Evolutionary conservation across 1,140 invertebrate species (phyloP), one percentile per base, ranked within the genome.

Genomic region (Megalonaias nervosa): DNA sequence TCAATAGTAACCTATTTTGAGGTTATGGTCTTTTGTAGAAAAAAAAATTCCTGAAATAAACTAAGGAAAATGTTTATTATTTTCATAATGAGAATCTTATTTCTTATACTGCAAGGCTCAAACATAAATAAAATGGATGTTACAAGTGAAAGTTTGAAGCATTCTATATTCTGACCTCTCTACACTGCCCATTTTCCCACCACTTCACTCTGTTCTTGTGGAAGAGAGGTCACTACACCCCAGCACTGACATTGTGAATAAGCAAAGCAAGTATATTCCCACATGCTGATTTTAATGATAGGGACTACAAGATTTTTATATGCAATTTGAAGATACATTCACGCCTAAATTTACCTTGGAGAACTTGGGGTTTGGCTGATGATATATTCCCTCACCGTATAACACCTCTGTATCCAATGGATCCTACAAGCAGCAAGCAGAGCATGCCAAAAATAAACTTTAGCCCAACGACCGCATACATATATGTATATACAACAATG

Each of bases 311-410:
- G 38, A 48, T 48, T 11, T 48, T 48, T 48, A 48, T 48, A 48
- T 6, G 0, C 0, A 48, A 48, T 48, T 48, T 48, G 38, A 67
- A 4, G n/a, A 67, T 23, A 67, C 31, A 19, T 67, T 67, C n/a
- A 67, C 65, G 31, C 16, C 0, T 69, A 61, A 61, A 17, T 16
- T 61, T n/a, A 11, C 67, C 38, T 26, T 61, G 70, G 48, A 55
- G 72, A 81, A 83, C 82, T 79, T 83, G 81, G 55, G 82, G 64
- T 84, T 84, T 74, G 83, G 83, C 61, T 38, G 21, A 67, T 84
- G 83, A 76, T 84, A 84, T 31, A 84, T 84, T 56, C 81, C 83
- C 17, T 80, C 73, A 21, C 68, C 83, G 74, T 82, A 82, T 48
- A 48, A 48, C 9, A 5, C 6, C 6, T 48, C 38, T 48, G 38